Evolutionary conservation across 2,888 invertebrate species (phyloP).

Genomic region (Ligdia adustata): DNA sequence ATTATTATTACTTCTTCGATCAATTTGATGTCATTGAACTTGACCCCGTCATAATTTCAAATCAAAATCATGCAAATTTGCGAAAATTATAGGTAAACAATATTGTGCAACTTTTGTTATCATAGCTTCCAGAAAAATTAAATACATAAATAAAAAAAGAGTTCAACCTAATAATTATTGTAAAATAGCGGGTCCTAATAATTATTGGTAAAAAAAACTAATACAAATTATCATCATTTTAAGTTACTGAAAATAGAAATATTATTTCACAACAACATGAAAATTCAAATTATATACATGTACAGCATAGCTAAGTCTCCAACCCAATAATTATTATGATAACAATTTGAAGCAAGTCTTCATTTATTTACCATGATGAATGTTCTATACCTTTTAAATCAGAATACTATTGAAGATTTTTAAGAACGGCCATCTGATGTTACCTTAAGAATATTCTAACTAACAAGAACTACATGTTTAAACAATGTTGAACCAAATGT

Average conservation of each 20-base stretch:
- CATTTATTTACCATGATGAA: slow-evolving; percentile 78
- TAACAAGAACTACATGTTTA: background rate
- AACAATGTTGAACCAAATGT: background rate
- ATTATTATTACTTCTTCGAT: slow-evolving; percentile 12
- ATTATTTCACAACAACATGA: slow-evolving; percentile 5
- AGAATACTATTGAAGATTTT: slow-evolving; percentile 72
- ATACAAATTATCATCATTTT: too few species aligned
- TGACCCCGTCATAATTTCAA: slow-evolving; percentile 18
- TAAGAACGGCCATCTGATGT: slow-evolving; percentile 84
- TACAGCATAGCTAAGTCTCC: background rate
- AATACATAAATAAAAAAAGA: too few species aligned
- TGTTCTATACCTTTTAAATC: slow-evolving; percentile 80
- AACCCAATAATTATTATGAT: background rate
- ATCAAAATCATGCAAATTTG: background rate
- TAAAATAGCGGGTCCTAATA: too few species aligned
- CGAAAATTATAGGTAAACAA: background rate
- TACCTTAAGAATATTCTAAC: background rate
- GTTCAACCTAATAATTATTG: too few species aligned
- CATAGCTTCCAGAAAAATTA: background rate
- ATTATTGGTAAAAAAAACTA: too few species aligned
- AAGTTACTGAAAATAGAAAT: too few species aligned
- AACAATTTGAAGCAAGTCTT: background rate
- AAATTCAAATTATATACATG: background rate
- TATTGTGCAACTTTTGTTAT: slow-evolving; percentile 9
- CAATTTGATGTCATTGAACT: slow-evolving; percentile 39